phyloP scores from a whole-genome alignment of 2,888 invertebrate species.

The Sphecodes monilicornis region DNA sequence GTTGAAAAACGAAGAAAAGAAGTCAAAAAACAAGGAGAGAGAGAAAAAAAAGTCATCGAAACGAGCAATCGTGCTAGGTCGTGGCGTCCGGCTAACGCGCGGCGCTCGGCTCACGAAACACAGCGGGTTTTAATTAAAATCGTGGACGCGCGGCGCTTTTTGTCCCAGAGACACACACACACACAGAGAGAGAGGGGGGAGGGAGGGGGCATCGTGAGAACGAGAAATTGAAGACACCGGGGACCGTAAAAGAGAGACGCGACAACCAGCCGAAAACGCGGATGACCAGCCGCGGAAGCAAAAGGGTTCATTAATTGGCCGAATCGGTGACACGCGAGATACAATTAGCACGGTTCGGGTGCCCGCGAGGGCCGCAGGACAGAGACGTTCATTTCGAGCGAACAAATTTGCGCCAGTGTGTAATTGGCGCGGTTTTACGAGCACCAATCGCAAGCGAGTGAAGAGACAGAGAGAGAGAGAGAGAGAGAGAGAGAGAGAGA shows the following conservation, averaged over 20 bases:
- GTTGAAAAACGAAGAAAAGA: not conserved
- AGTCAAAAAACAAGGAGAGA: not conserved
- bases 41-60: constrained; percentile 7
- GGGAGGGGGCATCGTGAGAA: constrained; percentile 57
- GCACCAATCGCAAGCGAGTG: not conserved
- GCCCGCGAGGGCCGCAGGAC: constrained; percentile 22
- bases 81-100: constrained; percentile 42
- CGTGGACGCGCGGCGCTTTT: constrained; percentile 27
- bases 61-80: constrained; percentile 50
- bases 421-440: constrained; percentile 50
- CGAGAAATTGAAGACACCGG: constrained; percentile 58
- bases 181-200: not conserved
- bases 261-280: not conserved
- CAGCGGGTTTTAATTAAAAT: constrained; percentile 74
- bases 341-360: constrained; percentile 36
- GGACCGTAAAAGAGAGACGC: not conserved
- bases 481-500: not conserved
- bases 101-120: constrained; percentile 61
- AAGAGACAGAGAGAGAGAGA: not conserved
- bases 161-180: not conserved
- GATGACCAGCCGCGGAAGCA: constrained; percentile 6
- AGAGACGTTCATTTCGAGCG: constrained; percentile 38
- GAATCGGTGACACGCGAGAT: constrained; percentile 45
- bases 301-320: constrained; percentile 51
- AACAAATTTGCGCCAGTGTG: constrained; percentile 35